These are phyloP conservation scores for Acanthaster planci DNA, from an alignment of 35 echinoderm and acorn worm genomes.

Conservation along the genomic window DNA sequence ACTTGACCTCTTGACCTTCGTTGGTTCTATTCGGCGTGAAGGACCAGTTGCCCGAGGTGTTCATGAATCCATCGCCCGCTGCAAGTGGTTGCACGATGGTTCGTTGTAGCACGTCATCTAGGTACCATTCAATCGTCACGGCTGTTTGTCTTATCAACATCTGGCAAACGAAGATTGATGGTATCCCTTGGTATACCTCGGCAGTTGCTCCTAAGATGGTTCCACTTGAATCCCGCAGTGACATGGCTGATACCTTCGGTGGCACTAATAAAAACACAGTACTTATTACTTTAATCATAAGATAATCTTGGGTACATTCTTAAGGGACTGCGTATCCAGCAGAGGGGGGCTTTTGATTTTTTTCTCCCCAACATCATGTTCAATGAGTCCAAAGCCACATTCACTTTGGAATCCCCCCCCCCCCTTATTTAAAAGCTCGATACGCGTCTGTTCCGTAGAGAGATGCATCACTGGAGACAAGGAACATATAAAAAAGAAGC, in stretches of 20 bases:
- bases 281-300: no score
- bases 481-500: no score
- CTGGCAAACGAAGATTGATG: background rate
- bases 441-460: no score
- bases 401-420: no score
- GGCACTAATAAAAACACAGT: background rate
- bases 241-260: constrained; percentile 12
- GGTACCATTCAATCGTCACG: constrained; percentile 2
- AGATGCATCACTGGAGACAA: no score
- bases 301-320: no score
- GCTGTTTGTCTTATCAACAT: background rate
- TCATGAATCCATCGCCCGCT: background rate
- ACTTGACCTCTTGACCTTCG: background rate
- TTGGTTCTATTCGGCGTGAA: background rate
- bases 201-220: background rate
- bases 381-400: no score
- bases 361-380: no score
- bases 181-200: background rate
- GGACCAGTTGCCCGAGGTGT: constrained; percentile 5
- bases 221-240: background rate
- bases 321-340: no score
- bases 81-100: background rate
- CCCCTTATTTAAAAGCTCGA: no score
- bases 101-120: background rate
- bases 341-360: no score